These are phyloP conservation scores for Drosophila recens DNA, from an alignment of 2,888 invertebrate species.

Conservation along the genomic window DNA sequence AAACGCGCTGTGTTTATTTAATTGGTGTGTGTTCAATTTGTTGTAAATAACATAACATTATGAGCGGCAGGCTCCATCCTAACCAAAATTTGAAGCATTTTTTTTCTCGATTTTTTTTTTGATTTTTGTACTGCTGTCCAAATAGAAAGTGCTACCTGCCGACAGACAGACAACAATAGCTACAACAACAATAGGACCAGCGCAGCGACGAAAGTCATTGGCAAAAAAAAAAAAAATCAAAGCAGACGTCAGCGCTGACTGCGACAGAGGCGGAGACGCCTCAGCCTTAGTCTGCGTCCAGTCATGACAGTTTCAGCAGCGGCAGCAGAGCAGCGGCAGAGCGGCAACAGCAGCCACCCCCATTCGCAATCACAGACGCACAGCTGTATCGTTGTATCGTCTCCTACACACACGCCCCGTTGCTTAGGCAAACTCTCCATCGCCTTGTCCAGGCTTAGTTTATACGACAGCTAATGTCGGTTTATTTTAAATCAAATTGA, in stretches of 20 bases:
- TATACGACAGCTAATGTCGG: neutral
- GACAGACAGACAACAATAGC: conserved; percentile 39
- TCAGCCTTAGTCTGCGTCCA: conserved; percentile 30
- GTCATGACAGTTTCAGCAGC: neutral
- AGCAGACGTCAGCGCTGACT: conserved; percentile 38
- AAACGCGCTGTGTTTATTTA: conserved; percentile 58
- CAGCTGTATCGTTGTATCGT: conserved; percentile 54
- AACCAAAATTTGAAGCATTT: conserved; percentile 13
- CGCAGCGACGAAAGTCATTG: conserved; percentile 42
- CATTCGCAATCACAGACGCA: conserved; percentile 30
- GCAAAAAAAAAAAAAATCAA: conserved; percentile 49
- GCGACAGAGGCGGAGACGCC: conserved; percentile 30
- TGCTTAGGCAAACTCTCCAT: neutral
- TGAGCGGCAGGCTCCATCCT: conserved; percentile 16
- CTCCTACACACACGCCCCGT: conserved; percentile 31
- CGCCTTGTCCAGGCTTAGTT: neutral
- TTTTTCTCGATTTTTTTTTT: neutral
- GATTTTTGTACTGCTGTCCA: conserved; percentile 23
- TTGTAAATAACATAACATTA: conserved; percentile 49
- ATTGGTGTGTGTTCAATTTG: conserved; percentile 43
- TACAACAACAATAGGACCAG: conserved; percentile 18
- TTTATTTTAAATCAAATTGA: neutral
- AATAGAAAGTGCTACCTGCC: conserved; percentile 57
- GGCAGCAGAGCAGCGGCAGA: conserved; percentile 21
- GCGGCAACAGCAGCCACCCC: conserved; percentile 48